Base-by-base conservation (phyloP, 2,888 invertebrate genomes). In the Tanytarsus gracilentus region DNA sequence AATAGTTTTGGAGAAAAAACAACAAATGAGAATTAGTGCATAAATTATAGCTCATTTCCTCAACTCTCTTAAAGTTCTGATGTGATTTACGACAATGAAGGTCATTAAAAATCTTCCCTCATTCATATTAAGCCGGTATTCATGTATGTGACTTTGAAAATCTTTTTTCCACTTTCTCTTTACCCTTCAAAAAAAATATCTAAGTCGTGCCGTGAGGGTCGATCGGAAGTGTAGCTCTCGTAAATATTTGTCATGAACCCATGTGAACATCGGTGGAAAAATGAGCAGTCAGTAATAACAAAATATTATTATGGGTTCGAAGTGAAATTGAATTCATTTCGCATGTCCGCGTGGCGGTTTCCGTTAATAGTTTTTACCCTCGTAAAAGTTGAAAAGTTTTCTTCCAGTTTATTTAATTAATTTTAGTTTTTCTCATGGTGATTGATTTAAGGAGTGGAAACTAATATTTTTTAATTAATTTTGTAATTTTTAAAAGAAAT, bases 71-170 rank as follows among this genome's bases (percentile, higher is more conserved):
- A 26, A 27, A 16, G 6, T 56, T 56, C 49, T 26, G 6, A 16
- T 14, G 1, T 56, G 23, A 56, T 56, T 56, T 56, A 56, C 26
- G 33, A 56, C 26, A 26, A 56, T 56, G 55, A 56, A 56, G 55
- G 55, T 56, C 55, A 56, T 56, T 56, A 56, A 56, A 52, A 36
- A 36, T 36, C 9, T 48, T 48, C 53, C 26, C 26, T 49, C 16
- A 7, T 44, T 9, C n/a, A n/a, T n/a, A n/a, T n/a, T n/a, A n/a
- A n/a, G n/a, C n/a, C n/a, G n/a, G n/a, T n/a, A n/a, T n/a, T n/a
- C n/a, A n/a, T n/a, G n/a, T n/a, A n/a, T n/a, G n/a, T n/a, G n/a
- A n/a, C n/a, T n/a, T n/a, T n/a, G n/a, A n/a, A n/a, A n/a, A n/a
- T n/a, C n/a, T n/a, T n/a, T n/a, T n/a, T n/a, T n/a, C n/a, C n/a